Evolutionary conservation across 2,797 vertebrate species (phyloP), one percentile per base, ranked within the genome.

Genomic region (Sebastes melanostomus): DNA sequence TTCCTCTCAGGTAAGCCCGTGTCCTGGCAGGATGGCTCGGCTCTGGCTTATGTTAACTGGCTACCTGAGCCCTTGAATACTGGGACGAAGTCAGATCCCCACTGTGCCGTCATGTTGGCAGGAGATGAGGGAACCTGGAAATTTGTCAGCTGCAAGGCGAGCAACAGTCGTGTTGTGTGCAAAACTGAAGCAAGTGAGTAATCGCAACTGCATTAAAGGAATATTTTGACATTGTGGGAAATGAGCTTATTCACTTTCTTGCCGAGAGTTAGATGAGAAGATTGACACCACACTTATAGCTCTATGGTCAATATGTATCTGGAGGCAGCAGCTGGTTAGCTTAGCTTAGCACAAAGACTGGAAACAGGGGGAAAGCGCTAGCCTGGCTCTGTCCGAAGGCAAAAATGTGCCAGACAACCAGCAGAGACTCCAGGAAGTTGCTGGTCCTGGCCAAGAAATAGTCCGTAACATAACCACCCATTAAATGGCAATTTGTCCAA

Each of bases 81-180:
- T 4, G 11, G 4, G 50, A 46, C 16, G 50, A 77, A 38, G 4
- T 36, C 25, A 0, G 69, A 9, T 24, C 82, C 86, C 12, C 83
- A 67, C 30, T 99, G 98, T 82, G 95, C 95, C 3, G 85, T 98
- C 86, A 94, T 99, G 90, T 79, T 94, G 60, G 91, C 96, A 5
- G 89, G 89, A 61, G 94, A 88, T 1, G 10, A 86, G 38, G 98
- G 97, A 80, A 84, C 9, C 1, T 99, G 98, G 98, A 95, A 84
- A 42, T 86, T 90, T 69, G 96, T 94, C 63, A 93, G 90, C 86
- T 99, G 98, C 88, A 69, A 68, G 3, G 66, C 4, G 1, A 96
- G 95, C 76, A 83, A 77, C 71, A 97, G 96, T 75, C 96, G 98
- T 69, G 94, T 97, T 14, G 95, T 99, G 89, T 99, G 98, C 94